Percentiles rank a stretch among this genome's conserved stretches.
phyloP scores from a whole-genome alignment of 2,113 vertebrate genomes.

The Theristicus caerulescens region DNA sequence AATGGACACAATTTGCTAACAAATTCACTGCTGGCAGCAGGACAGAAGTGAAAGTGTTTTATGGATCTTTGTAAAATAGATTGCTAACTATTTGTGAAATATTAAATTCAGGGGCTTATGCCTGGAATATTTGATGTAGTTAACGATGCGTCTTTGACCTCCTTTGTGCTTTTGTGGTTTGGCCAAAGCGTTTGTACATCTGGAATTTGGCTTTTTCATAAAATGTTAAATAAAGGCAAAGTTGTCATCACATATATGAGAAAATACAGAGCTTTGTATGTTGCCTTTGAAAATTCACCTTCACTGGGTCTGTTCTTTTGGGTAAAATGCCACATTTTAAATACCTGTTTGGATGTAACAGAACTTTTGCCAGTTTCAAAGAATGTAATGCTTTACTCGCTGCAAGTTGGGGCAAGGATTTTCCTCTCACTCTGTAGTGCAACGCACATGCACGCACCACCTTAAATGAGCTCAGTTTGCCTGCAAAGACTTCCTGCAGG shows the following conservation, averaged over 20 bases:
- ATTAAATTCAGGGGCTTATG: not conserved
- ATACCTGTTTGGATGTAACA: not conserved
- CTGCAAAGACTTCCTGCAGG: not conserved
- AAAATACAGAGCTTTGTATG: not conserved
- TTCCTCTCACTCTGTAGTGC: not conserved
- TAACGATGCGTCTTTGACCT: not conserved
- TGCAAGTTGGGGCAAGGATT: not conserved
- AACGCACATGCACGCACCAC: not conserved
- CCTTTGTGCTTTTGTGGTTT: conserved; percentile 2
- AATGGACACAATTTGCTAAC: not conserved
- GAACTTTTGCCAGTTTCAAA: not conserved
- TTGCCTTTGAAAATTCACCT: conserved; percentile 20
- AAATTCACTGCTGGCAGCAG: not conserved
- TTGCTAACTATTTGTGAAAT: not conserved
- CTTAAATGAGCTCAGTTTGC: not conserved
- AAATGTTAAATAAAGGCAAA: not conserved
- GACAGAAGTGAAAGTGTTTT: not conserved
- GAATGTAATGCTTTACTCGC: not conserved
- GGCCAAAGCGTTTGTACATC: not conserved
- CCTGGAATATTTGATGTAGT: not conserved
- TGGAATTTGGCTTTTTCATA: not conserved
- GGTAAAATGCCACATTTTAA: not conserved
- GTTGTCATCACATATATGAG: not conserved
- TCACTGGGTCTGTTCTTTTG: not conserved
- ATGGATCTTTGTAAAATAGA: not conserved